phyloP scores from a whole-genome alignment of 2,113 vertebrate genomes.

The Eptesicus fuscus region DNA sequence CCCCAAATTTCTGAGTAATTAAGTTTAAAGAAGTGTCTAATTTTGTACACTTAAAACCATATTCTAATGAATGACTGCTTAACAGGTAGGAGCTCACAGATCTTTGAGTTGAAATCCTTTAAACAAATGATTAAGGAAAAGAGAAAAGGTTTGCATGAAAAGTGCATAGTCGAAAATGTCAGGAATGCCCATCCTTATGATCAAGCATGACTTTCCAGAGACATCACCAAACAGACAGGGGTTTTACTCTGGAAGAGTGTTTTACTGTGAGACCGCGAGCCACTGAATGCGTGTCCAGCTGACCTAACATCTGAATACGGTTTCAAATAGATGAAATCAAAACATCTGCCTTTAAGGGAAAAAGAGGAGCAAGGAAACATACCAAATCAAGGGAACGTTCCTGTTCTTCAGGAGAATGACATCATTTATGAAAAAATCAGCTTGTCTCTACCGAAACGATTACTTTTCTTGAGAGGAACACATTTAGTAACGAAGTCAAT shows the following conservation, averaged over 20 bases:
- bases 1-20: background rate
- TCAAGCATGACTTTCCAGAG: background rate
- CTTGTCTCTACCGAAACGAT: conserved; percentile 51
- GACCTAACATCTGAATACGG: background rate
- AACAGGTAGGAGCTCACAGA: background rate
- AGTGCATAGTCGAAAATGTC: background rate
- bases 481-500: conserved; percentile 9
- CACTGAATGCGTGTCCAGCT: background rate
- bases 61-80: background rate
- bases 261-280: background rate
- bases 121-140: background rate
- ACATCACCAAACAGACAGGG: background rate
- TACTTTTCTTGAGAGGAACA: conserved; percentile 28
- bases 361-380: background rate
- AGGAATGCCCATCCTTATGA: background rate
- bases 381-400: conserved; percentile 11
- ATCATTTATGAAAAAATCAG: conserved; percentile 7
- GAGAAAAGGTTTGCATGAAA: background rate
- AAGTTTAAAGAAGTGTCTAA: conserved; percentile 4
- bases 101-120: background rate
- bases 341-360: background rate
- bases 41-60: background rate
- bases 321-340: background rate
- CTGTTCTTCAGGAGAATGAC: background rate
- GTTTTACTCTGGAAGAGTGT: background rate